Conservation (phyloP, 2,797 vertebrate species). For the Spinibarbus caldwelli region DNA sequence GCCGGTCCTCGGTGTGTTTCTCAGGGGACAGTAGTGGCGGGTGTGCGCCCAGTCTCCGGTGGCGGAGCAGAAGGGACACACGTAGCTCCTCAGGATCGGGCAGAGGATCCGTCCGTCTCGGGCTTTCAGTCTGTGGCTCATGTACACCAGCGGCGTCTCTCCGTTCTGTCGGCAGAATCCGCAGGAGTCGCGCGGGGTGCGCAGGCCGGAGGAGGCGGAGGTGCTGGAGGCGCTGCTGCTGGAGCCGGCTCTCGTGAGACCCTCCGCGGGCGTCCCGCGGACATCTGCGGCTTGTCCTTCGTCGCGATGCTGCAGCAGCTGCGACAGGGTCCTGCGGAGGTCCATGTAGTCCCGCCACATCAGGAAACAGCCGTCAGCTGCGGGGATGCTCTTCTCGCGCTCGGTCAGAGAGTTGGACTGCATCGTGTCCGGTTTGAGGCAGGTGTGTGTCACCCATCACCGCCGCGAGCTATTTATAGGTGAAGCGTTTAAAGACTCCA, state of each 20-base stretch:
- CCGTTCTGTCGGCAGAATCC: constrained; percentile 87
- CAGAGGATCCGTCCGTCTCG: constrained; percentile 77
- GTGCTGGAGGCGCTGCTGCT: constrained; percentile 1
- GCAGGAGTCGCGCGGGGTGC: constrained; percentile 61
- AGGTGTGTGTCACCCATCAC: background rate
- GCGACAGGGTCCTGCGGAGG: constrained; percentile 68
- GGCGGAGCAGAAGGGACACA: constrained; percentile 80
- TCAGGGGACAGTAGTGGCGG: constrained; percentile 80
- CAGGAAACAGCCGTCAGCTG: constrained; percentile 67
- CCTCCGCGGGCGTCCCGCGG: background rate
- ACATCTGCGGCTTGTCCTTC: background rate
- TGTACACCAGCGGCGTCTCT: constrained; percentile 77
- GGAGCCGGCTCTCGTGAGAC: background rate
- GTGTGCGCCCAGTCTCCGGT: constrained; percentile 86
- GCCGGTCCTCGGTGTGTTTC: background rate
- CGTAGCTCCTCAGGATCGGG: constrained; percentile 83
- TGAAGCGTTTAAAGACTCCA: no score
- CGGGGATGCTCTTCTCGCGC: background rate
- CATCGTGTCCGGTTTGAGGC: constrained; percentile 8
- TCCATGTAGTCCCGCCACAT: constrained; percentile 86
- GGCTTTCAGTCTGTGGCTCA: constrained; percentile 78
- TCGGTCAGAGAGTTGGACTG: background rate
- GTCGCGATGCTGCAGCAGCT: constrained; percentile 34
- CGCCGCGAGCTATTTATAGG: background rate
- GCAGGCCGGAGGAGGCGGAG: constrained; percentile 25